These are phyloP conservation scores for Anolis sagrei DNA, from an alignment of 2,113 vertebrate species.

Conservation along the genomic window DNA sequence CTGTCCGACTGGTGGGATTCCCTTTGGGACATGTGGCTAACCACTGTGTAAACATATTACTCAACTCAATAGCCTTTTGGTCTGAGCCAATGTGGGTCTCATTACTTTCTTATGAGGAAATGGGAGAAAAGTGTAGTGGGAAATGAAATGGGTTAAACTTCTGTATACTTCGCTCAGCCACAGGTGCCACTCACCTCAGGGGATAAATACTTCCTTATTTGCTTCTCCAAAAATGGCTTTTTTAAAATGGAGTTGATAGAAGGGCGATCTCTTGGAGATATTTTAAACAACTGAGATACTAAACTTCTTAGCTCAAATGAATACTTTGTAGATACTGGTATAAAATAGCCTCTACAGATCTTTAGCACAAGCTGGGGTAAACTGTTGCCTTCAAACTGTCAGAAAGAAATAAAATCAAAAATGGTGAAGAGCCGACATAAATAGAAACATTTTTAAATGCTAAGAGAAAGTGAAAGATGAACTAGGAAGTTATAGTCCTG, in stretches of 20 bases:
- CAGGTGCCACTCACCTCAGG: constrained; percentile 77
- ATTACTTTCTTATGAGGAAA: neutral
- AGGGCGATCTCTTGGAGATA: constrained; percentile 85
- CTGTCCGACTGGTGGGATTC: too few species aligned
- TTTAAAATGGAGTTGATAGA: constrained; percentile 86
- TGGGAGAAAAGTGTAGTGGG: too few species aligned
- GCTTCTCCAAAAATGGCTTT: constrained; percentile 81
- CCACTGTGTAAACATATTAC: too few species aligned
- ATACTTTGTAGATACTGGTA: constrained; percentile 80
- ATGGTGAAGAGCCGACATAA: neutral
- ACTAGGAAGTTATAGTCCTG: neutral
- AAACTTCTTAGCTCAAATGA: constrained; percentile 81
- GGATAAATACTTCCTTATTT: constrained; percentile 76
- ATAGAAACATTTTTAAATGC: neutral
- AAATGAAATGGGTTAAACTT: neutral
- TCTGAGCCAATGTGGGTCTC: too few species aligned
- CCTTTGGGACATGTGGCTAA: too few species aligned
- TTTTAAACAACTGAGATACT: constrained; percentile 87
- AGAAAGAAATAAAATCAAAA: constrained; percentile 32
- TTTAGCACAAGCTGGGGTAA: constrained; percentile 86
- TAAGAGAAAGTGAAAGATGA: constrained; percentile 7
- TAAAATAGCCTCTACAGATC: constrained; percentile 87
- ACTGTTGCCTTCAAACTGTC: constrained; percentile 86
- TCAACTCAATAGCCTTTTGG: too few species aligned
- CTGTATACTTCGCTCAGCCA: neutral